A percentile compares a stretch with the other conserved stretches of the same genome.
Conservation (phyloP, 2,797 vertebrate genomes). For the Enoplosus armatus region DNA sequence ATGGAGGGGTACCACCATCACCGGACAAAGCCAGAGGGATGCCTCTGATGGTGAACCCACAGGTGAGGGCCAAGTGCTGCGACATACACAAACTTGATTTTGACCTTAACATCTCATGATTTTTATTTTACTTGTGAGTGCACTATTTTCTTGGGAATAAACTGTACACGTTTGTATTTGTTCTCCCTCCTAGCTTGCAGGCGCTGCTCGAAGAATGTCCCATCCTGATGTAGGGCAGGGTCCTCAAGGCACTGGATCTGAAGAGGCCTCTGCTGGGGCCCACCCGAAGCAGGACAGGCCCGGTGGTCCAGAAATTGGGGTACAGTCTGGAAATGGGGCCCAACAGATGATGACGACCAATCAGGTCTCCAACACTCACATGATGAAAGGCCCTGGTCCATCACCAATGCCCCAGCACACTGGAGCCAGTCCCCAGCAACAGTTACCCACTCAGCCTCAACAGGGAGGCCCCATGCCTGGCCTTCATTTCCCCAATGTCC, state of each 20-base stretch:
- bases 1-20: constrained; percentile 92
- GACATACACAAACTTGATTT: not conserved
- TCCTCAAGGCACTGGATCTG: constrained; percentile 87
- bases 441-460: constrained; percentile 87
- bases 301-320: constrained; percentile 85
- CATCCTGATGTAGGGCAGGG: constrained; percentile 92
- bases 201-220: constrained; percentile 90
- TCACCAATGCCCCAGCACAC: constrained; percentile 89
- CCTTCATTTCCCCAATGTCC: constrained; percentile 93
- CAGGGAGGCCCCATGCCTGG: constrained; percentile 88
- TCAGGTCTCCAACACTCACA: constrained; percentile 88
- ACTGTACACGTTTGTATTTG: not conserved
- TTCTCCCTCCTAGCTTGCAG: constrained; percentile 80
- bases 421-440: constrained; percentile 93
- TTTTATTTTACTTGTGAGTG: not conserved
- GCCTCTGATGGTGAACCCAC: constrained; percentile 89
- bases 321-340: constrained; percentile 88
- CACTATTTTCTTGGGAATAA: not conserved
- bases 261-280: constrained; percentile 85
- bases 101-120: not conserved
- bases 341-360: constrained; percentile 91
- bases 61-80: constrained; percentile 67
- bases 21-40: constrained; percentile 95
- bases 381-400: constrained; percentile 93
- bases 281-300: constrained; percentile 88